Evolutionary conservation across 2,888 invertebrate genomes (phyloP).

Genomic region (Mactromeris polynyma): DNA sequence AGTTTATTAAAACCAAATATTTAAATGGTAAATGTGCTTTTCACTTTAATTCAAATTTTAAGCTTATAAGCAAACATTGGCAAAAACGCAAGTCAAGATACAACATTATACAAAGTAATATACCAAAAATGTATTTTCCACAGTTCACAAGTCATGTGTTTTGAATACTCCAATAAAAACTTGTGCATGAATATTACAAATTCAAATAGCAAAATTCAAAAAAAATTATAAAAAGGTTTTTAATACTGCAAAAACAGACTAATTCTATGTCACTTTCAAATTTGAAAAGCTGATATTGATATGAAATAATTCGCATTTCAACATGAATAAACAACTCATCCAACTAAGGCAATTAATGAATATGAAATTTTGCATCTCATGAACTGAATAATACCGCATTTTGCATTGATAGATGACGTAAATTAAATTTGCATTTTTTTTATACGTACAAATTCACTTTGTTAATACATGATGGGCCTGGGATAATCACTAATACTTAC

Average conservation of each 20-base stretch:
- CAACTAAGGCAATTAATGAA: background rate
- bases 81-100: background rate
- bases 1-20: background rate
- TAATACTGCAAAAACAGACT: no score
- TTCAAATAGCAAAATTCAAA: no score
- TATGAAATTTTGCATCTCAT: background rate
- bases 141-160: background rate
- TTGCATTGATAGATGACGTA: no score
- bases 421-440: background rate
- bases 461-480: no score
- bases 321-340: background rate
- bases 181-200: no score
- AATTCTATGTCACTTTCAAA: background rate
- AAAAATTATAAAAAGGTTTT: no score
- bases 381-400: background rate
- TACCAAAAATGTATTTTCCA: background rate
- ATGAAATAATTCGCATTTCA: background rate
- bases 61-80: background rate
- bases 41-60: constrained; percentile 1
- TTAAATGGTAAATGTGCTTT: background rate
- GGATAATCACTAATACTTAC: no score
- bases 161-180: no score
- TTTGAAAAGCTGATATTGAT: background rate
- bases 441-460: no score
- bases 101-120: background rate